A percentile compares a stretch with the other conserved stretches of the same genome.
Evolutionary conservation across 2,797 vertebrate genomes (phyloP).

Genomic region (Gila robusta): DNA sequence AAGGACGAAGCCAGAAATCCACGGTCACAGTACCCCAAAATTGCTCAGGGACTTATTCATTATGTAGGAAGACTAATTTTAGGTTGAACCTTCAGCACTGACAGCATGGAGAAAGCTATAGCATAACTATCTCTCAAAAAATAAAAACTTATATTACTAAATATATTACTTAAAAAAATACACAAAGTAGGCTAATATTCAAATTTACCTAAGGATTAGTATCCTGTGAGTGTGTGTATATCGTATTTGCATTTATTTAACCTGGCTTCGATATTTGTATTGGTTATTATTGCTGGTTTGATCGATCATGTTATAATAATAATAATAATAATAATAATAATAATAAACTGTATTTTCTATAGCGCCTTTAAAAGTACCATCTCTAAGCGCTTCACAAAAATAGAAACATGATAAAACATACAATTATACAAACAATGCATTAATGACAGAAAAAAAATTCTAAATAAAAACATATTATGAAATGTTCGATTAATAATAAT

Average conservation of each 20-base stretch:
- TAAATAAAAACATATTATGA: too few relatives aligned
- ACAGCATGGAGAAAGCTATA: constrained; percentile 3
- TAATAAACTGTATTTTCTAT: too few relatives aligned
- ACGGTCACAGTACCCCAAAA: constrained; percentile 27
- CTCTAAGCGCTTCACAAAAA: too few relatives aligned
- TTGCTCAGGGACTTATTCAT: constrained; percentile 42
- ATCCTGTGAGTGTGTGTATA: not conserved
- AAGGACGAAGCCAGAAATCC: constrained; percentile 47
- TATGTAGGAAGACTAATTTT: constrained; percentile 40
- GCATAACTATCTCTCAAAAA: not conserved
- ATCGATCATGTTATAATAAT: too few relatives aligned
- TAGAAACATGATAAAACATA: too few relatives aligned
- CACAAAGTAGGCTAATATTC: not conserved
- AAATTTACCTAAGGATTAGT: not conserved
- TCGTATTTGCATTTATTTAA: not conserved
- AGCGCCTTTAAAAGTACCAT: too few relatives aligned
- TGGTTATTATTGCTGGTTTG: too few relatives aligned
- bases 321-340: too few relatives aligned
- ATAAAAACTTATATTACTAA: not conserved
- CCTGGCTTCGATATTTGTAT: not conserved
- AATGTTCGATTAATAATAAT: too few relatives aligned
- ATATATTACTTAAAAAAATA: not conserved
- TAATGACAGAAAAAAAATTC: too few relatives aligned
- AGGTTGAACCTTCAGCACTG: not conserved
- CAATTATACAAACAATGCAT: too few relatives aligned